Conservation (phyloP, 1,140 invertebrate species). For the Armadillidium nasatum region DNA sequence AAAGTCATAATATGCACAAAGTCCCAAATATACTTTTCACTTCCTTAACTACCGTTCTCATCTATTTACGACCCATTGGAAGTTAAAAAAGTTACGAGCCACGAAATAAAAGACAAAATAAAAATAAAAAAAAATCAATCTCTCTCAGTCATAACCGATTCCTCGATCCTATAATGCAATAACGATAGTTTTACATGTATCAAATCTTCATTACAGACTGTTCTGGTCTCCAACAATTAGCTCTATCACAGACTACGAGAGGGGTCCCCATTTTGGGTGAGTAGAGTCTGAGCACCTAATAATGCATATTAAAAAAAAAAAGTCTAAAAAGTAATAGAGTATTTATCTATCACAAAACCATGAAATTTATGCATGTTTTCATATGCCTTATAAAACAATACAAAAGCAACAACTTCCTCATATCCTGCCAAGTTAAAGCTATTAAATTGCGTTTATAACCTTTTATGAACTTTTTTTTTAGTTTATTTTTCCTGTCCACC, state of each 20-base stretch:
- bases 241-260: slow-evolving; percentile 28
- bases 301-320: no score
- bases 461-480: slow-evolving; percentile 1
- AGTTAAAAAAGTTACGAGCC: neutral
- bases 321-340: no score
- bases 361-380: slow-evolving; percentile 1
- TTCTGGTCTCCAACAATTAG: slow-evolving; percentile 29
- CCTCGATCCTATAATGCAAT: no score
- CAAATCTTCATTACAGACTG: slow-evolving; percentile 25
- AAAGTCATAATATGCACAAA: no score
- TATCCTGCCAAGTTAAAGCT: neutral
- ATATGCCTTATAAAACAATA: neutral
- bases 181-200: neutral
- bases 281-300: neutral
- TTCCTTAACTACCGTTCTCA: no score
- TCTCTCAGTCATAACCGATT: no score
- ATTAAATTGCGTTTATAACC: neutral
- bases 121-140: neutral
- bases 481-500: neutral
- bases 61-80: no score
- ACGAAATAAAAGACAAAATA: neutral
- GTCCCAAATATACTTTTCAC: no score
- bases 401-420: neutral
- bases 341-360: neutral
- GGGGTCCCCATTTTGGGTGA: slow-evolving; percentile 27